Percentiles rank a stretch among this genome's conserved stretches.
phyloP scores from a whole-genome alignment of 2,113 vertebrate species.

The Passer domesticus region DNA sequence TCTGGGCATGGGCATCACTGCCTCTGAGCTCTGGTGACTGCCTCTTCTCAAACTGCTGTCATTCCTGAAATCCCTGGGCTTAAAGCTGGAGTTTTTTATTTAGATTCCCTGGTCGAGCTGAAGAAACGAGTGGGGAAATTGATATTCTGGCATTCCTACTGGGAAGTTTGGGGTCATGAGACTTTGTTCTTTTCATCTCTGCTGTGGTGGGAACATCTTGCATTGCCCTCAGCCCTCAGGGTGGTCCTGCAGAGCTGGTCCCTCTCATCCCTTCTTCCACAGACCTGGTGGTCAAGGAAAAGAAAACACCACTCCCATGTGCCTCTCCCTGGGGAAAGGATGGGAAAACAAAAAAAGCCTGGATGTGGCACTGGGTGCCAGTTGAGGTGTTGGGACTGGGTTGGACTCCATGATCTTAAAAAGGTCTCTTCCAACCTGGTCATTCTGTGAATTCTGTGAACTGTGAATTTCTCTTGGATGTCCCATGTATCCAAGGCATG shows the following conservation, averaged over 20 bases:
- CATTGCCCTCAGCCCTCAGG: neutral
- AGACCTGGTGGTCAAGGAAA: fast-evolving
- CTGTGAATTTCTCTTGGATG: neutral
- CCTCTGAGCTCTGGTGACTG: neutral
- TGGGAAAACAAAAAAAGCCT: neutral
- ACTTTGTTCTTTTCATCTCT: neutral
- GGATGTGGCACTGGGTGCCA: neutral
- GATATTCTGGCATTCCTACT: neutral
- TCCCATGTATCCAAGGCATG: fast-evolving
- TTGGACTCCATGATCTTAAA: neutral
- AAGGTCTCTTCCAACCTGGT: neutral
- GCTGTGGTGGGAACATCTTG: fast-evolving
- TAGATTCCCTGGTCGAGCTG: fast-evolving
- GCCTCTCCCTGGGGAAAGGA: neutral
- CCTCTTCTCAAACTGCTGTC: neutral
- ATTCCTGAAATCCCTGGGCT: neutral
- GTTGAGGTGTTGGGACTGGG: neutral
- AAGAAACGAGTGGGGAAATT: neutral
- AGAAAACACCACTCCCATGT: fast-evolving
- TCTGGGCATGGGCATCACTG: fast-evolving
- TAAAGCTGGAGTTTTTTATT: neutral
- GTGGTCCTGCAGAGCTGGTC: neutral
- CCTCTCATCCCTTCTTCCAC: neutral
- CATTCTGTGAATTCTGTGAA: neutral
- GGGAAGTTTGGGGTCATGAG: fast-evolving